phyloP scores from a whole-genome alignment of 2,113 vertebrate species.

The Speoplatyrhinus poulsoni region DNA sequence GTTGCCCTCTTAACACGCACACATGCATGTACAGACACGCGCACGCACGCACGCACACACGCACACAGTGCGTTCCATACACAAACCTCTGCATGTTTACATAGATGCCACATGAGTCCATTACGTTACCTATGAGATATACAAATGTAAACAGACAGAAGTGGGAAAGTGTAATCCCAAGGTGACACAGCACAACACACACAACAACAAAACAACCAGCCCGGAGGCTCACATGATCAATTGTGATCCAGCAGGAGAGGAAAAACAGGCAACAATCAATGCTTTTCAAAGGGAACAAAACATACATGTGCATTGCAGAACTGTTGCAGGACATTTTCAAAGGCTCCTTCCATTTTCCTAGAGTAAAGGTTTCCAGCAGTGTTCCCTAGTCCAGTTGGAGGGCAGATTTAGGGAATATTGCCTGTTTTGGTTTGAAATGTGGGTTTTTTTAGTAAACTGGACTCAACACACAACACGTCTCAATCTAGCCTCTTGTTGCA shows the following conservation, averaged over 20 bases:
- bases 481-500: constrained; percentile 1
- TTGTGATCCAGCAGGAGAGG: not conserved
- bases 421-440: too few species aligned
- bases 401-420: too few species aligned
- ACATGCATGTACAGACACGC: constrained; percentile 6
- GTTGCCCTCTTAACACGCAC: constrained; percentile 30
- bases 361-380: too few species aligned
- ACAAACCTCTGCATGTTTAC: not conserved
- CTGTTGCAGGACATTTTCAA: too few species aligned
- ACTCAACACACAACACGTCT: not conserved
- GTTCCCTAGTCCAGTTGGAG: too few species aligned
- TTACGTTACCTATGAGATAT: constrained; percentile 6
- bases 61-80: not conserved
- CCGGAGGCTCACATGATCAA: not conserved
- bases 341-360: too few species aligned
- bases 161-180: not conserved
- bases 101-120: constrained; percentile 33
- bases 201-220: not conserved
- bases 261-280: not conserved
- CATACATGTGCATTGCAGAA: too few species aligned
- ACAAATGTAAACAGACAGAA: not conserved
- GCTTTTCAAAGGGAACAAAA: too few species aligned
- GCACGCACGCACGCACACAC: not conserved
- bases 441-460: too few species aligned
- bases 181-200: not conserved